These are phyloP conservation scores for Acleris laterana DNA, from an alignment of 2,888 invertebrate species.

Conservation along the genomic window DNA sequence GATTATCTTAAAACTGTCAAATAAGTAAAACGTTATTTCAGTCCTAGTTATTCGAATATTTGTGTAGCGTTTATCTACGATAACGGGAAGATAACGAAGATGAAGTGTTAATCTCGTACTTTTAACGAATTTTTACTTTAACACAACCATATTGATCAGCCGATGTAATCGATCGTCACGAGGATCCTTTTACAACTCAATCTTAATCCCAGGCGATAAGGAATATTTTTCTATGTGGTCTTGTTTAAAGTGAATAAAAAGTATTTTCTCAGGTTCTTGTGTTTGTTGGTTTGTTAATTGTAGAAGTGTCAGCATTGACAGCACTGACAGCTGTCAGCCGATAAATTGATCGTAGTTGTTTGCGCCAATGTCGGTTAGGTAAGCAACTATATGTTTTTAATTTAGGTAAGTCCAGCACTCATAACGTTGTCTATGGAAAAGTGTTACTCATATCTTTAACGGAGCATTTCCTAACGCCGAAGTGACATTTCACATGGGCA, in stretches of 20 bases:
- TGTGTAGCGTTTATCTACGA: slow-evolving; percentile 66
- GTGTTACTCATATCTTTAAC: slow-evolving; percentile 53
- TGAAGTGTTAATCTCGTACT: slow-evolving; percentile 80
- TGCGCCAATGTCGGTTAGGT: slow-evolving; percentile 79
- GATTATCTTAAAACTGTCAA: slow-evolving; percentile 68
- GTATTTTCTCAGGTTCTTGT: slow-evolving; percentile 65
- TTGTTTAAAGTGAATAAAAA: slow-evolving; percentile 49
- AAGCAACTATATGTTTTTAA: slow-evolving; percentile 76
- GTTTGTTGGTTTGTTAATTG: slow-evolving; percentile 81
- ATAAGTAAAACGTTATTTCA: slow-evolving; percentile 69
- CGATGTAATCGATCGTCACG: slow-evolving; percentile 13
- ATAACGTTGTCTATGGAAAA: slow-evolving; percentile 58
- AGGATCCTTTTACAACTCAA: slow-evolving; percentile 33
- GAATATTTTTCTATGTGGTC: slow-evolving; percentile 50
- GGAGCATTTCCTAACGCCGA: slow-evolving; percentile 21
- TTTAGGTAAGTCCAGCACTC: slow-evolving; percentile 55
- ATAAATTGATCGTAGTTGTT: slow-evolving; percentile 82
- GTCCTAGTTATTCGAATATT: slow-evolving; percentile 64
- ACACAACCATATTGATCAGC: slow-evolving; percentile 23
- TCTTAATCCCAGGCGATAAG: slow-evolving; percentile 48
- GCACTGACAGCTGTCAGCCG: slow-evolving; percentile 77
- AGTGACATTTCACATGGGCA: slow-evolving; percentile 10
- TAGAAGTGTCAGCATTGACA: slow-evolving; percentile 79
- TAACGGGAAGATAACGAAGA: slow-evolving; percentile 75
- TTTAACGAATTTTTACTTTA: slow-evolving; percentile 74